phyloP scores from a whole-genome alignment of 1,140 invertebrate species.

The Pygmarrhopalites habei region DNA sequence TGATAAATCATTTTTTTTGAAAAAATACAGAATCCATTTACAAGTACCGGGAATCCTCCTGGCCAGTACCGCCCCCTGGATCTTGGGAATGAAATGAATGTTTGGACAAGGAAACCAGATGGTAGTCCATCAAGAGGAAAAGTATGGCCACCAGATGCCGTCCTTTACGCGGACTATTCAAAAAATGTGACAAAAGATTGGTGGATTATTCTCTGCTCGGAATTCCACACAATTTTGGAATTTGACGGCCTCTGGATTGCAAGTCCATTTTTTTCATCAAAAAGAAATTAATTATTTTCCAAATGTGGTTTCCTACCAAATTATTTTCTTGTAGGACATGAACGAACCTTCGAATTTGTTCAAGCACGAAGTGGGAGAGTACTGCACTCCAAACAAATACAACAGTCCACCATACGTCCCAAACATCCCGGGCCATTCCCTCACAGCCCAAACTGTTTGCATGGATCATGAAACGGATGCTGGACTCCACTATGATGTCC shows the following conservation, averaged over 20 bases:
- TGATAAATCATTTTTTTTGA: too few relatives aligned
- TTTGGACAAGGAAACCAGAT: slow-evolving; percentile 44
- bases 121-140: slow-evolving; percentile 28
- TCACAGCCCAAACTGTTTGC: slow-evolving; percentile 40
- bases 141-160: slow-evolving; percentile 30
- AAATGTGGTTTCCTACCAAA: background rate
- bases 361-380: slow-evolving; percentile 4
- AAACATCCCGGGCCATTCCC: background rate
- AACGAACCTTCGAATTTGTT: slow-evolving; percentile 46
- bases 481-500: slow-evolving; percentile 44
- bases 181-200: slow-evolving; percentile 41
- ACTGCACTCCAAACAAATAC: background rate
- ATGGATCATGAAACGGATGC: slow-evolving; percentile 37
- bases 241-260: slow-evolving; percentile 44
- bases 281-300: slow-evolving; percentile 1
- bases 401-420: background rate
- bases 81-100: slow-evolving; percentile 42
- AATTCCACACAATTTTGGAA: slow-evolving; percentile 42
- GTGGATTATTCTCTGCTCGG: slow-evolving; percentile 43
- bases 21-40: too few relatives aligned
- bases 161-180: slow-evolving; percentile 41
- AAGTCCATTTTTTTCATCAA: slow-evolving; percentile 19
- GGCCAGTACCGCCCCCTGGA: slow-evolving; percentile 42
- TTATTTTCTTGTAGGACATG: slow-evolving; percentile 44
- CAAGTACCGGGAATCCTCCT: slow-evolving; percentile 45